Percentiles rank a stretch among this genome's conserved stretches.
Conservation (phyloP, 1,140 invertebrate species). For the Adoxophyes honmai region DNA sequence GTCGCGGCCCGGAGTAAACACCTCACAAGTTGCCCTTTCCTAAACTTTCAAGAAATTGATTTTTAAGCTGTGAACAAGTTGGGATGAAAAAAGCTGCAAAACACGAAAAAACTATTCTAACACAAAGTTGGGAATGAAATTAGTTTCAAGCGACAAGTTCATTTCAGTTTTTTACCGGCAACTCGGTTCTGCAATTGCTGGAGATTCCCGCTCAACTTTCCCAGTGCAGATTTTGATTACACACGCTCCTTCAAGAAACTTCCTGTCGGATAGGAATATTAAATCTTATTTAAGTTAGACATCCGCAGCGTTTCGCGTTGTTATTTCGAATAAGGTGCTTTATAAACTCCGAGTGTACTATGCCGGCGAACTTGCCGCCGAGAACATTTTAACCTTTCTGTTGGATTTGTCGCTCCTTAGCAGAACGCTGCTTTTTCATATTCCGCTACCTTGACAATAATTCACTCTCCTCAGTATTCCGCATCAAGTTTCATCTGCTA, state of each 20-base stretch:
- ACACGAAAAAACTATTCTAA: slow-evolving; percentile 68
- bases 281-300: slow-evolving; percentile 76
- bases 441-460: slow-evolving; percentile 29
- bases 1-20: slow-evolving; percentile 49
- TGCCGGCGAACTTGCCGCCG: slow-evolving; percentile 34
- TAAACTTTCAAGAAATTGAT: slow-evolving; percentile 63
- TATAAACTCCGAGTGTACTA: slow-evolving; percentile 48
- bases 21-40: slow-evolving; percentile 56
- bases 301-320: slow-evolving; percentile 60
- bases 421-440: slow-evolving; percentile 33
- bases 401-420: slow-evolving; percentile 28
- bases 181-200: slow-evolving; percentile 61
- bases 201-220: slow-evolving; percentile 65
- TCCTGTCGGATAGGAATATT: slow-evolving; percentile 71
- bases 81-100: slow-evolving; percentile 42
- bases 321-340: slow-evolving; percentile 69
- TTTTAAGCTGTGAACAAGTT: slow-evolving; percentile 68
- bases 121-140: slow-evolving; percentile 71
- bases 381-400: slow-evolving; percentile 47
- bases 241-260: slow-evolving; percentile 70
- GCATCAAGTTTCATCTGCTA: slow-evolving; percentile 33
- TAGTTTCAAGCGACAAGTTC: slow-evolving; percentile 74
- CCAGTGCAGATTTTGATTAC: slow-evolving; percentile 74
- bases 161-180: slow-evolving; percentile 69
- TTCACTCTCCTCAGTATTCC: slow-evolving; percentile 19